Base-by-base conservation (phyloP, 2,888 invertebrate genomes). In the Ctenicera cuprea region DNA sequence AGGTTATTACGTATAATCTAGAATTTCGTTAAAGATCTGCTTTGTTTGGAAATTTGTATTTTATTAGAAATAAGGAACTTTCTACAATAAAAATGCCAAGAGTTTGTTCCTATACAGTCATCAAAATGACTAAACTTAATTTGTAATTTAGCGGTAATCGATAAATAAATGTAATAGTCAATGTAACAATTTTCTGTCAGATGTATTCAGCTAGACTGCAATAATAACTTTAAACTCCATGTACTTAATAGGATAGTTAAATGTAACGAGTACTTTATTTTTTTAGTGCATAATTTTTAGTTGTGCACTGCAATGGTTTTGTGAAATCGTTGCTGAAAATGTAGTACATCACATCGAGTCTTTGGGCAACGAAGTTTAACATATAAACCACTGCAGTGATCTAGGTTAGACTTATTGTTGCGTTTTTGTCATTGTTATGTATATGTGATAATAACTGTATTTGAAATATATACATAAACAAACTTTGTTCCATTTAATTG, bases 371-470 rank as follows among this genome's bases (percentile, higher is more conserved):
- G 50, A 50, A 50, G 12, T 68, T 76, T 57, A 37, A 69, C 65
- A 54, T 59, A 57, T 59, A 67, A 66, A 71, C 71, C 63, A 63
- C 9, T 57, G 57, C 57, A 57, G 33, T 57, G 33, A 30, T 30
- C 16, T 77, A 76, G 72, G 43, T 30, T 75, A 73, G 65, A 63
- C 48, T 72, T 78, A 71, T 79, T 78, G 76, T 77, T 80, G 79
- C 78, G 77, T 73, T 76, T 76, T 75, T 70, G 78, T 76, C 78
- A 38, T 62, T 62, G 71, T 78, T 77, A 76, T 76, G 79, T 80
- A 78, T 80, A 80, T 75, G 80, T 80, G 77, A 80, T 79, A 77
- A 61, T 77, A 37, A 78, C 77, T 78, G 77, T 78, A 70, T 74
- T 76, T 78, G 77, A 78, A 78, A 57, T 57, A 57, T 57, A 57